Evolutionary conservation across 1,140 invertebrate genomes (phyloP), one percentile per base, ranked within the genome.

Genomic region (Bombus haemorrhoidalis): DNA sequence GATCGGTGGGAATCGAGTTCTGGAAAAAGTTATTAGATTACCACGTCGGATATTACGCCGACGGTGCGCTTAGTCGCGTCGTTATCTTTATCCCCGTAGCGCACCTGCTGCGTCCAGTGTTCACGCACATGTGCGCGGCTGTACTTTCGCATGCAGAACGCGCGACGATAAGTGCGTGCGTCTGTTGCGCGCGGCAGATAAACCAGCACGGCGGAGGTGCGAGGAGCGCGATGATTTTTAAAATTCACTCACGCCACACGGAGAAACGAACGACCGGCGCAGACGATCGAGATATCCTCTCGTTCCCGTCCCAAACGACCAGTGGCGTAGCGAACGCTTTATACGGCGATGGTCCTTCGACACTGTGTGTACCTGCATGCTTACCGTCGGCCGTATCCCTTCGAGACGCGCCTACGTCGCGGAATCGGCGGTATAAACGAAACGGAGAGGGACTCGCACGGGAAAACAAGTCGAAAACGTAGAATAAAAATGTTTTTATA

Each of bases 11-110:
- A 85, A 85, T 85, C 69, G 71, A 47, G 32, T 37, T 6, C 1
- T 78, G 59, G 62, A 73, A 83, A 80, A 57, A 81, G 80, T 89
- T 89, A 86, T 89, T 83, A 86, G 84, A 91, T 91, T 90, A 86
- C 75, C 74, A 43, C 59, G 69, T 72, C 53, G 79, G 59, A 71
- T 87, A 82, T 80, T 81, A 77, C 57, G 86, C 84, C 43, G 68
- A 85, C 77, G 79, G 37, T 64, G 76, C 81, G 85, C 69, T 86
- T 81, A 83, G 84, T 73, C 66, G 78, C 72, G 73, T 86, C 89
- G 83, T 88, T 90, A 90, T 87, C 89, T 84, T 90, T 85, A 83
- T 90, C 81, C 85, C n/a, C 78, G 53, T 39, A 37, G 74, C 64
- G 72, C 86, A 91, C 89, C 89, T 91, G 90, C 86, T 73, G 43